Conservation (phyloP, 2,888 invertebrate species). For the Gymnosoma rotundatum region DNA sequence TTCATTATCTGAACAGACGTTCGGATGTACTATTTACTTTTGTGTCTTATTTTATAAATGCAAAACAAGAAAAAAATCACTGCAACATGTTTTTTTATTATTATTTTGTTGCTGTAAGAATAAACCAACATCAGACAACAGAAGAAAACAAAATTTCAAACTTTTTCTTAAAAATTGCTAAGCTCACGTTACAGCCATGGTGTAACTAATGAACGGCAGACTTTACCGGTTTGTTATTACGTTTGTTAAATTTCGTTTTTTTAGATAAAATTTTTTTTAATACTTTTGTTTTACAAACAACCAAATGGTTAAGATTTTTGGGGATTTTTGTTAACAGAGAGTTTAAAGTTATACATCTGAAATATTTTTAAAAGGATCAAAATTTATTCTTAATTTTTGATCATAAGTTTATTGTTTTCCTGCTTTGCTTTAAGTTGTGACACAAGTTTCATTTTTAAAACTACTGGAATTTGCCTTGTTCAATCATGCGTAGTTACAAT, state of each 20-base stretch:
- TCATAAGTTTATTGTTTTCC: conserved; percentile 3
- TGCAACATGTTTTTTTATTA: conserved; percentile 7
- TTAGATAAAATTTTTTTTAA: conserved; percentile 49
- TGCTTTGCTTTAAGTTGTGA: conserved; percentile 31
- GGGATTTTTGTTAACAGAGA: neutral
- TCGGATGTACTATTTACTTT: neutral
- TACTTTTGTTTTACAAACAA: conserved; percentile 12
- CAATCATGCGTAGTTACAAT: neutral
- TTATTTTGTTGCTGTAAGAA: conserved; percentile 18
- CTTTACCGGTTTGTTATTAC: conserved; percentile 59
- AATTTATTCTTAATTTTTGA: neutral
- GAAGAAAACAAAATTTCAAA: conserved; percentile 27
- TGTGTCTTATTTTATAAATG: conserved; percentile 30
- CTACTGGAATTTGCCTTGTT: neutral
- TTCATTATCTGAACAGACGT: conserved; percentile 13
- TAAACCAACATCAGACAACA: conserved; percentile 12
- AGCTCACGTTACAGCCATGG: conserved; percentile 63
- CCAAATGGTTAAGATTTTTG: conserved; percentile 19
- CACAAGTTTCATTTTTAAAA: conserved; percentile 33
- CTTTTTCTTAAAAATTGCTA: conserved; percentile 52
- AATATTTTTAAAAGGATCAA: neutral
- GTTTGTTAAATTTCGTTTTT: conserved; percentile 2
- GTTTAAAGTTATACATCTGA: conserved; percentile 19
- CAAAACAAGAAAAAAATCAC: conserved; percentile 13
- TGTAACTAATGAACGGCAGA: conserved; percentile 63